Evolutionary conservation across 37 sponge, comb jelly and placozoan genomes (phyloP), one percentile per base, ranked within the genome.

Genomic region (Crambe crambe): DNA sequence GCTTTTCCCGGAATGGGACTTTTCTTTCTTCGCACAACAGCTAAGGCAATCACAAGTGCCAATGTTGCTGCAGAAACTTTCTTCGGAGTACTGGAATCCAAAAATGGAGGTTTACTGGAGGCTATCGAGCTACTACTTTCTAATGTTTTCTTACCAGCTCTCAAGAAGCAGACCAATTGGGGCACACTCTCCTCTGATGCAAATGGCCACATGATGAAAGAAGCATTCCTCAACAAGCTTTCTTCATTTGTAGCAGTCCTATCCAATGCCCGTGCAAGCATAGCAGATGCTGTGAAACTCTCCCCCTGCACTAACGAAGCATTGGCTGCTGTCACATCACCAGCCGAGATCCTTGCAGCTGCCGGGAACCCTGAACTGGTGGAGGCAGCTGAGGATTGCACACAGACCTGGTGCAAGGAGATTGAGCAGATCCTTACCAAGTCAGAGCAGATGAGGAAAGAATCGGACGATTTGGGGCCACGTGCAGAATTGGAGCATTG

Each of bases 381-480:
- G 70, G 95, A 89, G 63, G 88, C 90, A 17, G 89, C 95, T 8
- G 99, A 98, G 76, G 68, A 41, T 23, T 69, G 79, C 35, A 86
- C 90, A 26, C 72, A 75, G 41, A 61, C 40, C 10, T 98, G 99
- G 99, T 96, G 95, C 80, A 84, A 87, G 51, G 94, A 98, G 77
- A 96, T 98, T 17, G 89, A 95, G 75, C 95, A 93, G 88, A 92
- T 91, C 35, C 89, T 98, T 36, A 93, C 98, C 1, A 70, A 98
- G 74, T 92, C 91, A 5, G 98, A 98, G 74, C 98, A 98, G 87
- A 98, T 98, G 96, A 71, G 98, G 47, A 93, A 98, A 79, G 98
- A 98, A 63, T 90, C 98, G 0, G 96, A 98, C 58, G 84, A 88
- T 58, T 82, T 95, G 12, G 98, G 98, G 0, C 98, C 98, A 0